phyloP scores from a whole-genome alignment of 2,113 vertebrate genomes.

The Melospiza melodia region DNA sequence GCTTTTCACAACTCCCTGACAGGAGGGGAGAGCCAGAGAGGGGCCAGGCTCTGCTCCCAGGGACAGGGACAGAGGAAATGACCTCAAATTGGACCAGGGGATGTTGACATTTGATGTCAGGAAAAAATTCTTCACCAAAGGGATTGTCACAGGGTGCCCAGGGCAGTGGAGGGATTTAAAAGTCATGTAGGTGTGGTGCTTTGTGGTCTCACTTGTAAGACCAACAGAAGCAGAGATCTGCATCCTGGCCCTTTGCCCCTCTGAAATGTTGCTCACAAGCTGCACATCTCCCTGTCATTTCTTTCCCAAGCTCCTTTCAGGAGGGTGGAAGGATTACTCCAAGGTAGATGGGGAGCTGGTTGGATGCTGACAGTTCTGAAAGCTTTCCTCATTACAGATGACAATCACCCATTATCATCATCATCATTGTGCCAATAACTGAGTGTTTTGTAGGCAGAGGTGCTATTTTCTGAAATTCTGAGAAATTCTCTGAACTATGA shows the following conservation, averaged over 20 bases:
- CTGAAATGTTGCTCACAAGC: not conserved
- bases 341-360: not conserved
- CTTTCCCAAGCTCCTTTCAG: not conserved
- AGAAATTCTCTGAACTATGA: not conserved
- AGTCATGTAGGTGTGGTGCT: not conserved
- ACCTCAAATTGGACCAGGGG: not conserved
- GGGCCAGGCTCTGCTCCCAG: not conserved
- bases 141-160: not conserved
- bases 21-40: not conserved
- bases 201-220: not conserved
- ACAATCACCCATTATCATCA: constrained; percentile 39
- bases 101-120: not conserved
- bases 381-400: constrained; percentile 35
- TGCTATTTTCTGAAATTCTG: constrained; percentile 49
- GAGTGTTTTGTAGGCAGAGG: constrained; percentile 38
- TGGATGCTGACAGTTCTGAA: constrained; percentile 49
- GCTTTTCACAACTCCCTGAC: not conserved
- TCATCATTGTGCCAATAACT: not conserved
- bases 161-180: not conserved
- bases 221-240: not conserved
- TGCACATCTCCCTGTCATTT: not conserved
- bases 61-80: not conserved
- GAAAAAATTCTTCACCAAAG: not conserved
- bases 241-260: not conserved
- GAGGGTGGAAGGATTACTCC: not conserved